Evolutionary conservation across 2,113 vertebrate genomes (phyloP), one percentile per base, ranked within the genome.

Genomic region (Zosterops pallidus): DNA sequence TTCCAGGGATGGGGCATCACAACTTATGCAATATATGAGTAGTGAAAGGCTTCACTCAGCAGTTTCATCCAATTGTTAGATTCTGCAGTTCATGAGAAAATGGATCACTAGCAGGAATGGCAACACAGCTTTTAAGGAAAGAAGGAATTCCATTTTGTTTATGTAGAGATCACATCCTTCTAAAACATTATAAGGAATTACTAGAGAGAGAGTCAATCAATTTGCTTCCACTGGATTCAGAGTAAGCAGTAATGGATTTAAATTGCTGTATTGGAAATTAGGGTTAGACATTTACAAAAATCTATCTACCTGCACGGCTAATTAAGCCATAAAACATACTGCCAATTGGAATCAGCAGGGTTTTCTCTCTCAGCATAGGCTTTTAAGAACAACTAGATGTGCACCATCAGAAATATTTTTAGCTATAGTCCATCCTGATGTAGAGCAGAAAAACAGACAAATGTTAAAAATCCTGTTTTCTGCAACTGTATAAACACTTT

Each of bases 191-290:
- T 14, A 87, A 84, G n/a, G 64, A 86, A 90, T 62, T 77, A 74
- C 68, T 86, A 70, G 31, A 91, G 50, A 68, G 67, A 26, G 9
- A 83, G 21, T 69, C 72, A 86, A 90, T 49, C 47, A 68, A 83
- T 90, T 62, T 94, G 31, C 55, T 86, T 89, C 63, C 76, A 69
- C 25, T 67, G 56, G 17, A 83, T 59, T 70, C 37, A 46, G 41
- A 74, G 28, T 21, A 69, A 80, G 80, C 42, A 50, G 13, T 90
- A 94, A 96, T 62, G n/a, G 72, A 83, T 86, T 88, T 86, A 65
- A 89, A 95, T 37, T 89, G 91, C 50, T 80, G n/a, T 57, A 53
- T n/a, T 74, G 55, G 55, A 94, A 90, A 88, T 60, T 17, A 68
- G 49, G 57, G 37, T 60, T 68, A 85, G 78, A 75, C 41, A 44